Evolutionary conservation across 2,113 vertebrate genomes (phyloP).

Genomic region (Campylomormyrus tamandua): DNA sequence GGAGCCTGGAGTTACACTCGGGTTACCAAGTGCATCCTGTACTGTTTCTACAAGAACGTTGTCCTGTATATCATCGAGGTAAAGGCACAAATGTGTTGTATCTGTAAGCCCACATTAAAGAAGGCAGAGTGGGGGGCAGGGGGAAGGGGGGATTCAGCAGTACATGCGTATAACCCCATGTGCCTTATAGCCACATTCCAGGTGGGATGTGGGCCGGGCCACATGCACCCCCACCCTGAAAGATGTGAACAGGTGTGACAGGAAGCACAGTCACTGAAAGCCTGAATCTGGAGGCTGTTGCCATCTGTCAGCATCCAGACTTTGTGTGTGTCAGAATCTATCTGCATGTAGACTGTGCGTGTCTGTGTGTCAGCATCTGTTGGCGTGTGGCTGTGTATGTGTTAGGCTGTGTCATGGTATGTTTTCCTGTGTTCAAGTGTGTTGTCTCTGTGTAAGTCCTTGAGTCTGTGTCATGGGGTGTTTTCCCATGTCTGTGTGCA

Average conservation of each 20-base stretch:
- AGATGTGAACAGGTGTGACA: constrained; percentile 5
- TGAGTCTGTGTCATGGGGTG: constrained; percentile 19
- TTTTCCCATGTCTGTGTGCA: neutral
- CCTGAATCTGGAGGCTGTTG: neutral
- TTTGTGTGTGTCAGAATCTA: constrained; percentile 1
- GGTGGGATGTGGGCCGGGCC: neutral
- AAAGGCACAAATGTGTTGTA: constrained; percentile 25
- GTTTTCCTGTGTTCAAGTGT: neutral
- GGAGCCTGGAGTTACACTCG: constrained; percentile 98
- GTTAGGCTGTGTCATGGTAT: constrained; percentile 14
- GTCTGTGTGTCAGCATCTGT: constrained; percentile 1
- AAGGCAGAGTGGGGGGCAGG: neutral
- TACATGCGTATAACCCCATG: neutral
- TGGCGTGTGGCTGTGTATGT: neutral
- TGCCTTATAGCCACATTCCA: neutral
- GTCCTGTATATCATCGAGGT: constrained; percentile 99
- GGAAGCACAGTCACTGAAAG: neutral
- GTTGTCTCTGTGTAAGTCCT: neutral
- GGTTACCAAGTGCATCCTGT: constrained; percentile 96
- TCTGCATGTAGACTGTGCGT: neutral
- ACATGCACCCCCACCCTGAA: neutral
- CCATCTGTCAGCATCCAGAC: constrained; percentile 9
- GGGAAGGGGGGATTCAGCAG: neutral
- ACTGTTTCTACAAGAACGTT: constrained; percentile 99
- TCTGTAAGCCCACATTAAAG: neutral